Conservation (phyloP, 2,113 vertebrate genomes). For the Cyphomyrus plagiostoma region DNA sequence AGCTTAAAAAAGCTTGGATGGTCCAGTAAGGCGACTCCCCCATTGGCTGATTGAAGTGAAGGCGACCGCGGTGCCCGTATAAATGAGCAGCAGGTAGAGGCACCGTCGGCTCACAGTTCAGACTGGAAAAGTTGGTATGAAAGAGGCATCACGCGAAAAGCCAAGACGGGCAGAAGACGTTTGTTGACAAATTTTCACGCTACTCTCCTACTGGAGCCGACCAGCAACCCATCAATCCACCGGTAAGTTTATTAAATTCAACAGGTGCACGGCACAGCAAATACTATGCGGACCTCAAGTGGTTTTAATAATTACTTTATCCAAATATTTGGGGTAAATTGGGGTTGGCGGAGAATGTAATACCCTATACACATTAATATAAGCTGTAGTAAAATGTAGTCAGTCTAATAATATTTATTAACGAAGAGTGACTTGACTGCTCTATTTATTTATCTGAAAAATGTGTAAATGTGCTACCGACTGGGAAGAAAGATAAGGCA, state of each 20-base stretch:
- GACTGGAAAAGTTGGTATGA: conserved; percentile 2
- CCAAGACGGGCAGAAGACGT: background rate
- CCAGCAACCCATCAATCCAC: background rate
- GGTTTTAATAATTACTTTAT: background rate
- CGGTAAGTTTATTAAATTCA: conserved; percentile 15
- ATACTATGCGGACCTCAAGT: background rate
- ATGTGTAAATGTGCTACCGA: background rate
- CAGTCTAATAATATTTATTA: background rate
- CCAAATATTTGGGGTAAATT: background rate
- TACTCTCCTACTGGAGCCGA: background rate
- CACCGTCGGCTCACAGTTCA: background rate
- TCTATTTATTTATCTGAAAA: background rate
- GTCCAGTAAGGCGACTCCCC: background rate
- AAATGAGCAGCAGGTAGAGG: conserved; percentile 13
- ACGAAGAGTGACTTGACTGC: background rate
- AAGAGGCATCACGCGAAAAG: background rate
- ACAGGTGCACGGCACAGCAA: background rate
- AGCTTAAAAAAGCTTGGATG: background rate
- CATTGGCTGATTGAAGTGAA: conserved; percentile 7
- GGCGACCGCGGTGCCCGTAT: background rate
- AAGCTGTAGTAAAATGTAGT: background rate
- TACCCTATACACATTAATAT: background rate
- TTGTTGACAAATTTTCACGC: background rate
- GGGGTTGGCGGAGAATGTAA: background rate
- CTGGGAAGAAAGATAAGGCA: background rate